Base-by-base conservation (phyloP, 2,888 invertebrate genomes). In the Arge pagana region DNA sequence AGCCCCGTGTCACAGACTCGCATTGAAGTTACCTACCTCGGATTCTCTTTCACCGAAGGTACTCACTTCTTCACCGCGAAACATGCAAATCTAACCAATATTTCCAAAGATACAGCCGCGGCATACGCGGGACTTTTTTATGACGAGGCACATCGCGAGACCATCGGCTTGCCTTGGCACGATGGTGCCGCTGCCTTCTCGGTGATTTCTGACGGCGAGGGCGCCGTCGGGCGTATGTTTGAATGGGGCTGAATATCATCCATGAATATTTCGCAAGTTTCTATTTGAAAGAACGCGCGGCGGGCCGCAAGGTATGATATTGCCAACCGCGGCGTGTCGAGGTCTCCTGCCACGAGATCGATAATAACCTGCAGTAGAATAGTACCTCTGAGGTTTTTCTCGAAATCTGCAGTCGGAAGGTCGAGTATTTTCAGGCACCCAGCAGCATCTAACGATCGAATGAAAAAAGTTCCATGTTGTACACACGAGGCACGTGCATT, bases 71-170 rank as follows among this genome's bases (percentile, higher is more conserved):
- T 70, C 67, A 67, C 67, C 61, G 70, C 72, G 71, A 74, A 73
- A 73, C 71, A 72, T 74, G 73, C 68, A 74, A 74, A 73, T 74
- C 72, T 71, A 72, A 71, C 74, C 72, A 71, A 74, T 73, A 73
- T 73, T 73, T 73, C 69, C 70, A 71, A 72, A 72, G 70, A 71
- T 69, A 68, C 69, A 56, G 55, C 58, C 58, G 56, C 54, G 50
- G 54, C 48, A 56, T 54, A 51, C 48, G 42, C 42, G 57, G 57
- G 57, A 63, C 63, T 64, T 67, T 68, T 70, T 71, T 72, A 71
- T 63, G 66, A 68, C 54, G 64, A 63, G 58, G 58, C 63, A 60
- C 55, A 50, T 35, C 58, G 64, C 64, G 65, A 65, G 62, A 63
- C 60, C 65, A 61, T 65, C 66, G 62, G 63, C 66, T 55, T 56